A percentile compares a stretch with the other conserved stretches of the same genome.
Conservation (phyloP, 2,797 vertebrate species). For the Helarctos malayanus region DNA sequence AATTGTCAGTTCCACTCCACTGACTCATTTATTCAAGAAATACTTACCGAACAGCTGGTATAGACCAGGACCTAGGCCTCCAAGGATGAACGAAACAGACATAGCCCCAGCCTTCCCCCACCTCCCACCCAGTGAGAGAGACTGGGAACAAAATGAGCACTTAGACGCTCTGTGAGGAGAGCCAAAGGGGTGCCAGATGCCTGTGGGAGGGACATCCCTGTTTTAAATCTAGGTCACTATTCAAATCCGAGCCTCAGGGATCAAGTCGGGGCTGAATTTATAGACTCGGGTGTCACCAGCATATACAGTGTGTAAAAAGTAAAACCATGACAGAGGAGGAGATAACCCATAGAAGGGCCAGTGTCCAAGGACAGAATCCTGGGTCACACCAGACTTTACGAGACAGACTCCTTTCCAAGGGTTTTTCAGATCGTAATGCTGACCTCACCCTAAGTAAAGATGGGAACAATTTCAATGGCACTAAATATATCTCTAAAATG, state of each 20-base stretch:
- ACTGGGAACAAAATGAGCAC: background rate
- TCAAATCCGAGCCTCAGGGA: slow-evolving; percentile 5
- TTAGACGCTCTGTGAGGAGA: background rate
- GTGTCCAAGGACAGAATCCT: background rate
- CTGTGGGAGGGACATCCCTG: background rate
- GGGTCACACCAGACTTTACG: background rate
- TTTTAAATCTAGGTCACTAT: background rate
- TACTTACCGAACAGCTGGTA: background rate
- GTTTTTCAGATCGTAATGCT: background rate
- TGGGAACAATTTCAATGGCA: background rate
- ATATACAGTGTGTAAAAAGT: background rate
- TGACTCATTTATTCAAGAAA: background rate
- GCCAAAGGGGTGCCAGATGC: background rate
- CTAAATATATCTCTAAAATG: background rate
- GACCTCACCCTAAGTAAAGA: background rate
- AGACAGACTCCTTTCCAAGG: background rate
- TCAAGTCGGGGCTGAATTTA: background rate
- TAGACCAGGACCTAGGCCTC: background rate
- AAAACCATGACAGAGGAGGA: background rate
- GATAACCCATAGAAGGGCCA: background rate
- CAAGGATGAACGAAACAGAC: background rate
- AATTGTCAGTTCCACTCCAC: background rate
- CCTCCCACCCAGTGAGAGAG: background rate
- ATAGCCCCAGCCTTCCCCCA: rapidly evolving
- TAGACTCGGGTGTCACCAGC: background rate